Base-by-base conservation (phyloP, 2,113 vertebrate genomes). In the Burhinus bistriatus region DNA sequence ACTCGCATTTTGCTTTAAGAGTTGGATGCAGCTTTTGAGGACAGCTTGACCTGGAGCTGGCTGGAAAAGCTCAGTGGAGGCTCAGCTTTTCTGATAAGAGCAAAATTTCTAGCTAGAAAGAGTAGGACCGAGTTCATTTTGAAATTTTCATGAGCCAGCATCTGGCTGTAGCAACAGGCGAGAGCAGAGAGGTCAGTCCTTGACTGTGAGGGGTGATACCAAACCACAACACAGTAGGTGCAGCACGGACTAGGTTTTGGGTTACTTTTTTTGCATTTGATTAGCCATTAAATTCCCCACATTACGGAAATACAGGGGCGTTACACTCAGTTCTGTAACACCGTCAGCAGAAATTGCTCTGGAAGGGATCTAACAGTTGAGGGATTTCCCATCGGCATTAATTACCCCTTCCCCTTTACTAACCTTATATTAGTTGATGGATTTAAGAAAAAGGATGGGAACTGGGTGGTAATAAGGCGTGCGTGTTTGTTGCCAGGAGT, bases 161-260 rank as follows among this genome's bases (percentile, higher is more conserved):
- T 23, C 22, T 23, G 49, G 49, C 49, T 49, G 49, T 22, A 49
- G 49, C 65, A 64, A 25, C 12, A 30, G 32, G 22, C 2, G 6
- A 62, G 65, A 69, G 52, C 42, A 22, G 51, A 38, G 73, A 4
- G 66, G 44, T 45, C 14, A 61, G 44, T 45, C 14, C n/a, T 21
- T 32, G 49, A 3, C 58, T 51, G 11, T 12, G 55, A 11, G 45
- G 32, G 52, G 45, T 15, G 38, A 58, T 62, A 30, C 40, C 65
- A 21, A 6, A 40, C n/a, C 8, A 19, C 19, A 7, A 5, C 62
- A 6, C 38, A 1, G 1, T 0, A 15, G 17, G 19, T 6, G 30
- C 38, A 26, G 62, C 62, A 0, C 0, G 17, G 51, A 1, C 30
- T 65, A 21, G 17, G 23, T 26, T n/a, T 71, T 44, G 71, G 38